Evolutionary conservation across 2,113 vertebrate species (phyloP).

Genomic region (Saccopteryx bilineata): DNA sequence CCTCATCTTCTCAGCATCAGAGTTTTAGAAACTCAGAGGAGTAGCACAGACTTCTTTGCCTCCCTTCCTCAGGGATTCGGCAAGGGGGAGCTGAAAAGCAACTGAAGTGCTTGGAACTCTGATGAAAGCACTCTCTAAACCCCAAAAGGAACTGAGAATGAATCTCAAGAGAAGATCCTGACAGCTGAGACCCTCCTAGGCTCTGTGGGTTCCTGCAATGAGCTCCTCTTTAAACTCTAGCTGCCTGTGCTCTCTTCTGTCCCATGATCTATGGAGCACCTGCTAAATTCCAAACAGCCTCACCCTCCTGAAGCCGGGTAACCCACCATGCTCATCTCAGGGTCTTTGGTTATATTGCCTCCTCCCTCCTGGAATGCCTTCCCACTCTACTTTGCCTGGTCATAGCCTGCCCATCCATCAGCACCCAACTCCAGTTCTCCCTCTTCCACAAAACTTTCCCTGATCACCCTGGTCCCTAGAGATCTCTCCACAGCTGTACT

Average conservation of each 20-base stretch:
- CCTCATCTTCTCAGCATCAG: background rate
- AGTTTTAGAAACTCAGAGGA: background rate
- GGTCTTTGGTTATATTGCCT: background rate
- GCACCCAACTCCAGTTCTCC: background rate
- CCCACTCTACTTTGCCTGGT: background rate
- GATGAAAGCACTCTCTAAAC: slow-evolving; percentile 16
- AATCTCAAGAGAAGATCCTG: background rate
- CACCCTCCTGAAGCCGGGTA: background rate
- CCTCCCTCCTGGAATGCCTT: background rate
- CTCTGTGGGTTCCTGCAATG: background rate
- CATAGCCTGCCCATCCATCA: background rate
- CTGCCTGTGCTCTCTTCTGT: background rate
- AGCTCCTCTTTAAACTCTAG: background rate
- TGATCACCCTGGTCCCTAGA: background rate
- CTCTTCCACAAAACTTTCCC: background rate
- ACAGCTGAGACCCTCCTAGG: background rate
- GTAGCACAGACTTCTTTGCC: background rate
- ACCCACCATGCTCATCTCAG: background rate
- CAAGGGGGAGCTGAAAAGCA: background rate
- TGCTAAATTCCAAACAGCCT: slow-evolving; percentile 1
- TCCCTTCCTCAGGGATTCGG: background rate
- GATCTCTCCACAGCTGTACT: background rate
- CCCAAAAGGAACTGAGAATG: background rate
- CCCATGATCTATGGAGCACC: background rate
- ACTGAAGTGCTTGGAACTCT: background rate